phyloP scores from a whole-genome alignment of 2,797 vertebrate genomes.

The Setipinna tenuifilis region DNA sequence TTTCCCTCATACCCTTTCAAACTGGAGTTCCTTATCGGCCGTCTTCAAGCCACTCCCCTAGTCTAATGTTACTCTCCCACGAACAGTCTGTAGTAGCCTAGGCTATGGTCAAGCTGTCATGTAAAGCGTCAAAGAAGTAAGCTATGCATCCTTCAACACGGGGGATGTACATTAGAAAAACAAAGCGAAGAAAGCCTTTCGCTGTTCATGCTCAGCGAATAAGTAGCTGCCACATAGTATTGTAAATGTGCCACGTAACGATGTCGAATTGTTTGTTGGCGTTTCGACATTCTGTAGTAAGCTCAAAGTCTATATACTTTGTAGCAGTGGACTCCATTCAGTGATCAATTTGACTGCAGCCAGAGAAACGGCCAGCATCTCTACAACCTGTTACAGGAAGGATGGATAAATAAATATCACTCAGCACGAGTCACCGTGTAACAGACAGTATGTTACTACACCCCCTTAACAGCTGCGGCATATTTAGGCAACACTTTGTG shows the following conservation, averaged over 20 bases:
- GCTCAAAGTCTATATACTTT: neutral
- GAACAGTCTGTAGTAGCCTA: neutral
- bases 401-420: neutral
- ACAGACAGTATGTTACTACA: neutral
- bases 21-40: slow-evolving; percentile 50
- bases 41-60: slow-evolving; percentile 46
- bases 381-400: neutral
- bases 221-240: slow-evolving; percentile 23
- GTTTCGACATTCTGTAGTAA: neutral
- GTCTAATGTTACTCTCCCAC: neutral
- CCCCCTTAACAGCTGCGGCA: too few relatives aligned
- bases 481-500: neutral
- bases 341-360: neutral
- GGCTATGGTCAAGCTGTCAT: neutral
- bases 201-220: neutral
- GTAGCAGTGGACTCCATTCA: neutral
- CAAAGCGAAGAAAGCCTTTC: neutral
- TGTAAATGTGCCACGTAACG: slow-evolving; percentile 26
- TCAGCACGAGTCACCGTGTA: neutral
- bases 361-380: neutral
- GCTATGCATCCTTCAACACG: neutral
- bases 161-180: neutral
- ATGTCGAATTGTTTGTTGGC: slow-evolving; percentile 4
- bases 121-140: neutral
- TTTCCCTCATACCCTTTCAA: slow-evolving; percentile 40